Conservation (phyloP, 2,888 invertebrate genomes). For the Metacarcinus magister region DNA sequence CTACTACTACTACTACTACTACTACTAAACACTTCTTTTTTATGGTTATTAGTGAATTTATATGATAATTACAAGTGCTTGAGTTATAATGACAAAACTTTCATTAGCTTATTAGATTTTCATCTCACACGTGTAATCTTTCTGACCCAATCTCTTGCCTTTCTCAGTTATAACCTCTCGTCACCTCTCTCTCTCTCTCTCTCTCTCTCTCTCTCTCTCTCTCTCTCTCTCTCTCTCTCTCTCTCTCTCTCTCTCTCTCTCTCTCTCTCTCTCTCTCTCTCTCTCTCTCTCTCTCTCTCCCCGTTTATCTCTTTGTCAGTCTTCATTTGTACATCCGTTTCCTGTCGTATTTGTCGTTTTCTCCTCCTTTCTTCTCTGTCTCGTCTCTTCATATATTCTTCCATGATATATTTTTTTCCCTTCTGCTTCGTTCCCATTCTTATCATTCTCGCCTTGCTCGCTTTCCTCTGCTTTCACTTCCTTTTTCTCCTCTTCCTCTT, state of each 20-base stretch:
- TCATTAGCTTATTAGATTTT: neutral
- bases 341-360: neutral
- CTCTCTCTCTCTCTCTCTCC: neutral
- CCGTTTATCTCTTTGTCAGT: neutral
- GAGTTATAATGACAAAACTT: neutral
- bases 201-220: conserved; percentile 44
- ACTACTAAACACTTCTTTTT: neutral
- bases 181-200: neutral
- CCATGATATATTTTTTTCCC: neutral
- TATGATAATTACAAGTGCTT: neutral
- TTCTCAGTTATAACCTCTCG: neutral
- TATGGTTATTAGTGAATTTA: neutral
- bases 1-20: neutral
- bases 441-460: neutral
- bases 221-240: conserved; percentile 44
- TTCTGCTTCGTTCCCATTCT: neutral
- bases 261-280: neutral
- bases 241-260: conserved; percentile 43
- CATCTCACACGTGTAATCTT: neutral
- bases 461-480: neutral
- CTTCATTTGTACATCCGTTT: neutral
- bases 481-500: neutral
- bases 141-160: neutral
- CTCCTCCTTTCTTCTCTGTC: neutral
- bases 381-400: neutral